A percentile compares a stretch with the other conserved stretches of the same genome.
phyloP scores from a whole-genome alignment of 92 coral and sea anemone genomes.

The Pocillopora meandrina region DNA sequence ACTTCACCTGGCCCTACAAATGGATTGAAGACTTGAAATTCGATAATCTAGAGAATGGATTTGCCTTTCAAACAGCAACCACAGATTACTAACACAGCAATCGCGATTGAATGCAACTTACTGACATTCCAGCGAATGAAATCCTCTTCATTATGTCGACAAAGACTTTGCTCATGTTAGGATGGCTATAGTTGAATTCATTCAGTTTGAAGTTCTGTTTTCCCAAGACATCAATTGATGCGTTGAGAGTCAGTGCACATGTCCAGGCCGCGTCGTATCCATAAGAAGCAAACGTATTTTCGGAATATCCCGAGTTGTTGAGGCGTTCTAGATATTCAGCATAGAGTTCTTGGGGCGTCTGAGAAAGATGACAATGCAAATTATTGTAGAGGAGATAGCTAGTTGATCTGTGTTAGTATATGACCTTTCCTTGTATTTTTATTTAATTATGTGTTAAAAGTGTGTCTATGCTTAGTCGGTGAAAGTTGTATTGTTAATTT shows the following conservation, averaged over 20 bases:
- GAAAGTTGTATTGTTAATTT: no score
- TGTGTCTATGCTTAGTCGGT: no score
- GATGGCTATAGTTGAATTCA: conserved; percentile 63
- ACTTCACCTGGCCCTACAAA: conserved; percentile 63
- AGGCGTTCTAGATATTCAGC: conserved; percentile 43
- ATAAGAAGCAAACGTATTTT: conserved; percentile 64
- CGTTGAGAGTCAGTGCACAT: conserved; percentile 69
- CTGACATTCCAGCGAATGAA: conserved; percentile 79
- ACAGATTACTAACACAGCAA: no score
- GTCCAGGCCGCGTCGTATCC: conserved; percentile 84
- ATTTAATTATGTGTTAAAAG: no score
- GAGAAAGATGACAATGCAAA: neutral
- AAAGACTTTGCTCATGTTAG: conserved; percentile 49
- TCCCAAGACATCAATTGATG: conserved; percentile 48
- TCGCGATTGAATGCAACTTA: conserved; percentile 2
- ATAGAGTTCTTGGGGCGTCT: conserved; percentile 64
- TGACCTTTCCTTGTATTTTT: no score
- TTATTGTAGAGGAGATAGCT: neutral
- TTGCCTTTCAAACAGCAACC: no score
- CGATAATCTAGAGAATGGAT: no score
- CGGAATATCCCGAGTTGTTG: conserved; percentile 33
- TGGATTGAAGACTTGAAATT: no score
- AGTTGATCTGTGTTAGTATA: no score
- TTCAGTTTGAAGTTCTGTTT: conserved; percentile 26
- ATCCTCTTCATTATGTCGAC: conserved; percentile 60